Evolutionary conservation across 1,140 invertebrate genomes (phyloP), one percentile per base, ranked within the genome.

Genomic region (Caenorhabditis brenneri): DNA sequence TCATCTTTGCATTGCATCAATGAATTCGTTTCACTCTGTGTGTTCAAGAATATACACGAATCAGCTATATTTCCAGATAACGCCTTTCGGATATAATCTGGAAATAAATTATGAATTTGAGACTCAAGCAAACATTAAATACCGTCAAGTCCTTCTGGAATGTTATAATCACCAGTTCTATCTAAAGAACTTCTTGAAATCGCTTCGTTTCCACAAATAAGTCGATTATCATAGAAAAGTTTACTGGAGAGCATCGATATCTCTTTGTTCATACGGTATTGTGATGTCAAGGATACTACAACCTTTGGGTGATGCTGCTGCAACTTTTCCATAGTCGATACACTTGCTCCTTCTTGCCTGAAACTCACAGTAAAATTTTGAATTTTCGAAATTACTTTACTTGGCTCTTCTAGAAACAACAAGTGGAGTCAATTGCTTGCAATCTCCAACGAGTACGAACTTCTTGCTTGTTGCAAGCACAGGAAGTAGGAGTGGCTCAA

Each of bases 401-500:
- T 93, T 94, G 0, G 96, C 96, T 85, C 93, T 92, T 79, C 92
- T 91, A 88, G 93, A 96, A 86, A 93, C 93, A 0, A 98, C 93
- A 0, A 98, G 92, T 0, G 97, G 96, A 0, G 96, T 95, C 82
- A 99, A 90, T 91, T 99, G 97, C 87, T 96, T 93, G 0, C 95
- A 94, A 93, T 99, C 97, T 7, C 97, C 97, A 6, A 98, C 95
- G 6, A 99, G 92, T 36, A 98, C 93, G 91, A 97, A 98, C 46
- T 58, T 65, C 10, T 51, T 81, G 24, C 49, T 33, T 10, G 80
- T 48, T 12, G 48, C 46, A 19, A 85, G 69, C 27, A 80, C 79
- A n/a, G 79, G 58, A 22, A 85, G 31, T 24, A 85, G 46, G 24
- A 69, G 36, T 2, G 84, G 80, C 39, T 85, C 84, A 2, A 85